Conservation (phyloP, 2,888 invertebrate genomes). For the Drosophila kuntzei region DNA sequence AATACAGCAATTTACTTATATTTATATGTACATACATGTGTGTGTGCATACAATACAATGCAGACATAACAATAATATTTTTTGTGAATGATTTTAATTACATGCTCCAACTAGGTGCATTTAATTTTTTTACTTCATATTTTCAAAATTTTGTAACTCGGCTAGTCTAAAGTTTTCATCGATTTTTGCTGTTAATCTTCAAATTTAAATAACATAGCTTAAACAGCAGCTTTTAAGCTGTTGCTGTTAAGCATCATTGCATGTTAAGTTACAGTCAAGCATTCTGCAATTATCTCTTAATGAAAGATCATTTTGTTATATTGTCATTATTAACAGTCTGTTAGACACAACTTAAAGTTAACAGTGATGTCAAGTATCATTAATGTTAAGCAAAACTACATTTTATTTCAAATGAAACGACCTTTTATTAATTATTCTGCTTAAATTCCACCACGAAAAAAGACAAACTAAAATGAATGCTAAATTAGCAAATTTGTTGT, state of each 20-base stretch:
- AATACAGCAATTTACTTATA: constrained; percentile 22
- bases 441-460: not conserved
- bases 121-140: constrained; percentile 23
- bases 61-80: constrained; percentile 7
- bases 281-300: not conserved
- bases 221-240: not conserved
- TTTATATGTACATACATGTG: constrained; percentile 9
- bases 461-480: not conserved
- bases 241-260: not conserved
- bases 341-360: not conserved
- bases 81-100: constrained; percentile 26
- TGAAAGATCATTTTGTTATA: not conserved
- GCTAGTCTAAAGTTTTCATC: not conserved
- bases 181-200: not conserved
- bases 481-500: constrained; percentile 12
- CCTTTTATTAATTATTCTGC: not conserved
- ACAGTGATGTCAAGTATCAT: not conserved
- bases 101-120: constrained; percentile 43
- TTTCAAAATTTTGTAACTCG: constrained; percentile 2
- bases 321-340: constrained; percentile 3
- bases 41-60: constrained; percentile 10
- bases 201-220: not conserved
- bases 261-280: not conserved
- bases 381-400: not conserved
- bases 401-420: too few relatives aligned